Evolutionary conservation across 2,797 vertebrate genomes (phyloP), one percentile per base, ranked within the genome.

Genomic region (Pagetopsis macropterus): DNA sequence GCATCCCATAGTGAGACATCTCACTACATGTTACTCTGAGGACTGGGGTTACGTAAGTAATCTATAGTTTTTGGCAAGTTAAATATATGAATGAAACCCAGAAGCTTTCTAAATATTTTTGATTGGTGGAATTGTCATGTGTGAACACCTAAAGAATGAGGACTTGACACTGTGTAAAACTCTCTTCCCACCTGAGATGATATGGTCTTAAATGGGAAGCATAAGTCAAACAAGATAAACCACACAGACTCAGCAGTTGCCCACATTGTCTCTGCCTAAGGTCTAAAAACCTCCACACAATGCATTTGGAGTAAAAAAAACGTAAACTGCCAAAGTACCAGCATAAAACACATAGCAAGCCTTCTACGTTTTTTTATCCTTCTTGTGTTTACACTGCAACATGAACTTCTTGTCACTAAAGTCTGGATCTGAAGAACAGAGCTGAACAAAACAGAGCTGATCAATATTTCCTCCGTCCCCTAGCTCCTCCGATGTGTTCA

Each of bases 371-470:
- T 60, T 66, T 27, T 21, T 51, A 73, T 69, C 50, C 65, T 31
- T 76, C 7, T 33, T 52, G 49, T 73, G 65, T 74, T 78, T 76
- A 65, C 45, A 63, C 45, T 61, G 31, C 51, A 72, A 23, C 27
- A 55, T 51, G 50, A 60, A 56, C 63, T 50, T 27, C 14, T 61
- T 66, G 37, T 57, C 75, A 79, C 17, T 16, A 19, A 57, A 57
- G 70, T 64, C 65, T 50, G 19, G 17, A 62, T 75, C 49, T 74
- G 63, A 70, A 50, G 16, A 73, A 51, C 40, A 49, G n/a, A 69
- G 56, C 60, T 44, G 21, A 74, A 52, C 62, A 66, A 73, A 82
- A 75, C 21, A 65, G 73, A 72, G 9, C 48, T 54, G 63, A 87
- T 83, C 79, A 6, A 80, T 83, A 76, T 10, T 56, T 48, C 16